Percentiles rank a stretch among this genome's conserved stretches.
Conservation (phyloP, 2,888 invertebrate genomes). For the Ichneumoninae sp. region DNA sequence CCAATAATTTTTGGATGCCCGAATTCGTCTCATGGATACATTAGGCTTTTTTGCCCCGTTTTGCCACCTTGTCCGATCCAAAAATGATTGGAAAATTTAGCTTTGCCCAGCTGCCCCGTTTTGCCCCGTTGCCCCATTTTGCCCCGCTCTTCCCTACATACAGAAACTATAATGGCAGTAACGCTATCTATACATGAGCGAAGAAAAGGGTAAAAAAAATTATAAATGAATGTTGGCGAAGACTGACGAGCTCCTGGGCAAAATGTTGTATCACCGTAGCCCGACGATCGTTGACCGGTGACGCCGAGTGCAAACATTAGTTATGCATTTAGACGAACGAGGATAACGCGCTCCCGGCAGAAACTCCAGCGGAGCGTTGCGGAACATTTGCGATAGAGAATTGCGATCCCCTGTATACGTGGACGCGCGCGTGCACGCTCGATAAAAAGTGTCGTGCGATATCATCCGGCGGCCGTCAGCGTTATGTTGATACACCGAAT, state of each 20-base stretch:
- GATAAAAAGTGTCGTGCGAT: conserved; percentile 49
- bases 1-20: no score
- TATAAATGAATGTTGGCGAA: not conserved
- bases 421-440: conserved; percentile 22
- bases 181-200: not conserved
- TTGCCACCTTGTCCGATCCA: no score
- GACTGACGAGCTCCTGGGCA: not conserved
- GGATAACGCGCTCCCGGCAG: not conserved
- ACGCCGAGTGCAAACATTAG: conserved; percentile 6
- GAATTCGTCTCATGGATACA: no score
- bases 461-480: conserved; percentile 45
- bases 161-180: not conserved
- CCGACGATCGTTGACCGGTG: conserved; percentile 2
- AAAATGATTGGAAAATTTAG: no score
- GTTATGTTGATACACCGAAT: conserved; percentile 64
- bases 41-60: no score
- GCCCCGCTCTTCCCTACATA: not conserved
- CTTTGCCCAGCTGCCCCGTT: no score
- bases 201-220: not conserved
- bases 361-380: conserved; percentile 2
- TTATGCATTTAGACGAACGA: conserved; percentile 13
- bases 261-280: not conserved
- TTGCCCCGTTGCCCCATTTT: no score
- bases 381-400: conserved; percentile 19
- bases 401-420: not conserved